phyloP scores from a whole-genome alignment of 2,113 vertebrate genomes.

The Elanoides forficatus region DNA sequence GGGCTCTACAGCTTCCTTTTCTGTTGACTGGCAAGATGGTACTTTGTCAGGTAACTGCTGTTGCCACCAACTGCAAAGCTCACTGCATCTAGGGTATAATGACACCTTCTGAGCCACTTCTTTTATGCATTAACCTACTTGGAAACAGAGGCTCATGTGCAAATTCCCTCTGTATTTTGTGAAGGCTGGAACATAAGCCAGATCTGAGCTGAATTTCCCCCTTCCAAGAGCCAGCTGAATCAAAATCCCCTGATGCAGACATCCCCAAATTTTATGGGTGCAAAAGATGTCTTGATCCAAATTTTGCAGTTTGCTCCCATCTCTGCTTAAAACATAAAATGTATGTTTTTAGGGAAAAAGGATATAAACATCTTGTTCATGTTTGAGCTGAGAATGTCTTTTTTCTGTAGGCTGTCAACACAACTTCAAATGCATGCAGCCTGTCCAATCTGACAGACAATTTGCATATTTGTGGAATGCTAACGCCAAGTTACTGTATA shows the following conservation, averaged over 20 bases:
- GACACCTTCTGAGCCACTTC: constrained; percentile 47
- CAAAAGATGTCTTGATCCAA: constrained; percentile 61
- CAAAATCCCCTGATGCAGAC: constrained; percentile 59
- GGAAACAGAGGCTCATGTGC: constrained; percentile 63
- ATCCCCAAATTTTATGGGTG: constrained; percentile 65
- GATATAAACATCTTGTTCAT: constrained; percentile 70
- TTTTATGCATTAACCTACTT: constrained; percentile 64
- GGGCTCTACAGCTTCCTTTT: constrained; percentile 44
- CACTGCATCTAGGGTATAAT: constrained; percentile 12
- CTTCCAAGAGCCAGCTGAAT: constrained; percentile 59
- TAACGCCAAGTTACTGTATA: constrained; percentile 74
- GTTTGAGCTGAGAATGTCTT: constrained; percentile 72
- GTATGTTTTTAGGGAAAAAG: constrained; percentile 68
- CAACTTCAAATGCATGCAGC: constrained; percentile 70
- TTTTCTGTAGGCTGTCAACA: constrained; percentile 72
- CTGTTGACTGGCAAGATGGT: constrained; percentile 59
- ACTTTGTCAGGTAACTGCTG: constrained; percentile 61
- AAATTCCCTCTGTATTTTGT: constrained; percentile 56
- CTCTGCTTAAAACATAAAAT: constrained; percentile 68
- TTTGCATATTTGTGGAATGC: constrained; percentile 78
- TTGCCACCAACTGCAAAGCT: constrained; percentile 61
- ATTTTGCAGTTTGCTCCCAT: constrained; percentile 63
- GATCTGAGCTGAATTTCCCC: constrained; percentile 48
- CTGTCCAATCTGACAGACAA: constrained; percentile 75
- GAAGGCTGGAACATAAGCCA: constrained; percentile 49